Evolutionary conservation across 2,113 vertebrate species (phyloP).

Genomic region (Oncorhynchus keta): DNA sequence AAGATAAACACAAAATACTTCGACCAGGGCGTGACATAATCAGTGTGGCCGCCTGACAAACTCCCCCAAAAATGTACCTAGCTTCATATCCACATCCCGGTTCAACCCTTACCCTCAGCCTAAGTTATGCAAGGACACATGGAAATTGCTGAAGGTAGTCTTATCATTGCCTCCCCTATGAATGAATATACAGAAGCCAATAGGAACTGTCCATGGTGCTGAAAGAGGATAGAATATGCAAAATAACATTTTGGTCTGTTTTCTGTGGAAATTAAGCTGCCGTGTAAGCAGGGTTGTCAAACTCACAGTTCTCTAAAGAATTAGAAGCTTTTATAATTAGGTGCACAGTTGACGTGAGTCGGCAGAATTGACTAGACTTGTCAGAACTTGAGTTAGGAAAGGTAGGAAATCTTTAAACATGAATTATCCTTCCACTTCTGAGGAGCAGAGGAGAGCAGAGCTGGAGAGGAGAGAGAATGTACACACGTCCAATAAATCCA

Average conservation of each 20-base stretch:
- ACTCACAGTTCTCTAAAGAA: neutral
- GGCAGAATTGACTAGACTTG: neutral
- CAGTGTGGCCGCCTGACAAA: too few species aligned
- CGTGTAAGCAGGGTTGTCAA: neutral
- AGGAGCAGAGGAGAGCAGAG: neutral
- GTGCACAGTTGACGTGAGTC: neutral
- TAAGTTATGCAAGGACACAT: neutral
- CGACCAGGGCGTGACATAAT: too few species aligned
- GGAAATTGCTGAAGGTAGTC: neutral
- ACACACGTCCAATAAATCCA: neutral
- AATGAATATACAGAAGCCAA: neutral
- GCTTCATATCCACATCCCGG: too few species aligned
- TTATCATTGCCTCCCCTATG: neutral
- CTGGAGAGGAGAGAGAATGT: neutral
- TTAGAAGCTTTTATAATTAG: neutral
- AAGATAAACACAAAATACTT: too few species aligned
- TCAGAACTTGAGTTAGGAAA: neutral
- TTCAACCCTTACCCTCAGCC: too few species aligned
- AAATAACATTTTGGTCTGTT: neutral
- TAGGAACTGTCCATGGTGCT: neutral
- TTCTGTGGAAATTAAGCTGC: neutral
- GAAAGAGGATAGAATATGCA: neutral
- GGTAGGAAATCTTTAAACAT: neutral
- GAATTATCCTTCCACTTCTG: neutral
- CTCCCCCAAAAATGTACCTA: too few species aligned